Percentiles rank a stretch among this genome's conserved stretches.
Evolutionary conservation across 2,113 vertebrate genomes (phyloP).

Genomic region (Zosterops japonicus): DNA sequence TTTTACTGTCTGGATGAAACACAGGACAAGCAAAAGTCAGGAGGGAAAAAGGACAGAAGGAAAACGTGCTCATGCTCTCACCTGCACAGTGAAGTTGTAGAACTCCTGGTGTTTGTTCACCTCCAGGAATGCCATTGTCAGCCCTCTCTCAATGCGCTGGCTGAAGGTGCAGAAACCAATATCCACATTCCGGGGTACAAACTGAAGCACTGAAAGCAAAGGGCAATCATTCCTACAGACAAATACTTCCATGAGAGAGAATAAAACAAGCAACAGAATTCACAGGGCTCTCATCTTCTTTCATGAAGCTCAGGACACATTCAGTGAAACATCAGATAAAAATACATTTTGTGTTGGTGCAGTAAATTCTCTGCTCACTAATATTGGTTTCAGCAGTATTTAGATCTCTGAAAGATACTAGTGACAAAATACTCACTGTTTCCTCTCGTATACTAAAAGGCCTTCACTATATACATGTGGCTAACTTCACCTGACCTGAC

Average conservation of each 20-base stretch:
- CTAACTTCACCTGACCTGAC: not conserved
- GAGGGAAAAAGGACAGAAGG: not conserved
- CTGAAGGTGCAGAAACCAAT: constrained; percentile 90
- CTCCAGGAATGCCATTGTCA: constrained; percentile 85
- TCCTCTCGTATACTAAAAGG: not conserved
- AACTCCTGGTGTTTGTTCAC: constrained; percentile 78
- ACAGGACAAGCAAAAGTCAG: not conserved
- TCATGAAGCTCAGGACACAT: not conserved
- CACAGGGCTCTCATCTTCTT: not conserved
- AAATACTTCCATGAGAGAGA: not conserved
- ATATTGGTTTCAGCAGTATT: not conserved
- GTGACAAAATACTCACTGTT: not conserved
- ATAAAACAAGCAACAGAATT: not conserved
- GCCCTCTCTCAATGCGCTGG: constrained; percentile 86
- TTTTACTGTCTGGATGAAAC: not conserved
- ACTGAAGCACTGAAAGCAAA: constrained; percentile 88
- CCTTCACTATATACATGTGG: not conserved
- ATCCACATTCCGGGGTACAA: constrained; percentile 88
- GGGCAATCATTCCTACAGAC: not conserved
- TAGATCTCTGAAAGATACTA: not conserved
- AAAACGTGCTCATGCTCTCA: constrained; percentile 54
- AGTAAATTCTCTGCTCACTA: not conserved
- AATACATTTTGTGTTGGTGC: not conserved
- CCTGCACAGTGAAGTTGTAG: constrained; percentile 89
- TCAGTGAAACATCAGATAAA: not conserved